phyloP scores from a whole-genome alignment of 2,797 vertebrate genomes.

The Gobio occitaniae region DNA sequence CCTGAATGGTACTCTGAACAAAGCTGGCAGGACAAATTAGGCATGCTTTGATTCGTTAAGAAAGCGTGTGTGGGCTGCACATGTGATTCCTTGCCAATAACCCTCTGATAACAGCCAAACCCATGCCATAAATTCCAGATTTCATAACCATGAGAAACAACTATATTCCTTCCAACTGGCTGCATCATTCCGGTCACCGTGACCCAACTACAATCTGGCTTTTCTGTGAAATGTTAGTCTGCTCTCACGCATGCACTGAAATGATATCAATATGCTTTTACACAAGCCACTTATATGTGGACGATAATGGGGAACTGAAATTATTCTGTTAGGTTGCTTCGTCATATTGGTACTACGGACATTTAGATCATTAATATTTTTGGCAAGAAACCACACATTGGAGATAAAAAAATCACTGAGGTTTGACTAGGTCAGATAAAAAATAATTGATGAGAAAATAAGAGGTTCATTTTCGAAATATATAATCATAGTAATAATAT shows the following conservation, averaged over 20 bases:
- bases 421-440: background rate
- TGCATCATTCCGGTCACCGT: slow-evolving; percentile 63
- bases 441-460: background rate
- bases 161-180: slow-evolving; percentile 68
- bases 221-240: slow-evolving; percentile 21
- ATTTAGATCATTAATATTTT: background rate
- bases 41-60: background rate
- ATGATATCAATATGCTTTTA: background rate
- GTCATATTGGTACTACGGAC: background rate
- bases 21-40: background rate
- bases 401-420: background rate
- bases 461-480: background rate
- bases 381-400: background rate
- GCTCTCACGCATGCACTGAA: background rate
- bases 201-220: slow-evolving; percentile 65
- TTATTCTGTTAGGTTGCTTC: background rate
- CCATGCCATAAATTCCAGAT: slow-evolving; percentile 57
- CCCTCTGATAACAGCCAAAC: slow-evolving; percentile 61
- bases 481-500: background rate
- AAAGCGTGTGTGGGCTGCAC: background rate
- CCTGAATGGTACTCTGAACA: background rate
- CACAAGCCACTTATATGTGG: too few species aligned
- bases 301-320: background rate
- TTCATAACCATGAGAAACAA: slow-evolving; percentile 61
- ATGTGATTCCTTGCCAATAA: slow-evolving; percentile 55